Evolutionary conservation across 2,797 vertebrate genomes (phyloP).

Genomic region (Gobionotothen gibberifrons): DNA sequence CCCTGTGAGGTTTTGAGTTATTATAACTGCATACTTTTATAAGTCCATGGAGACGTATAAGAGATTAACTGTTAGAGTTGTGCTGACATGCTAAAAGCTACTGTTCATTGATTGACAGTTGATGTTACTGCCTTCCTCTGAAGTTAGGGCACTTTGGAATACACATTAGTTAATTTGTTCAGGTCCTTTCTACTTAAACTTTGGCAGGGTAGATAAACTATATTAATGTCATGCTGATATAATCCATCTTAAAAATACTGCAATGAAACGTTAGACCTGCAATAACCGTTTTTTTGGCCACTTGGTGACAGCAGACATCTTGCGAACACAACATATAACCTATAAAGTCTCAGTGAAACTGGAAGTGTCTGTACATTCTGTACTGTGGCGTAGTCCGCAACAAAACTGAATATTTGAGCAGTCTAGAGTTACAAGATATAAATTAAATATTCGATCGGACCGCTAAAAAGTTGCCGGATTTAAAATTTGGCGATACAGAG

Average conservation of each 20-base stretch:
- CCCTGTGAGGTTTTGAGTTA: neutral
- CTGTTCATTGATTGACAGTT: neutral
- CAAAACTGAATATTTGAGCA: too few relatives aligned
- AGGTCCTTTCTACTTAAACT: neutral
- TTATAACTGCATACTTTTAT: neutral
- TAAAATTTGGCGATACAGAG: too few relatives aligned
- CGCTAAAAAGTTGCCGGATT: too few relatives aligned
- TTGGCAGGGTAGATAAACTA: neutral
- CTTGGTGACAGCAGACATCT: neutral
- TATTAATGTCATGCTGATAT: neutral
- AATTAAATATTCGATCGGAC: too few relatives aligned
- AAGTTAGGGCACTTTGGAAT: neutral
- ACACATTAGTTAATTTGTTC: conserved; percentile 17
- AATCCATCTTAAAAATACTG: neutral
- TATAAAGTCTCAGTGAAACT: neutral
- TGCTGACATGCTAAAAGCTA: neutral
- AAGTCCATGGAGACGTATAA: neutral
- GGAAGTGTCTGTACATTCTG: too few relatives aligned
- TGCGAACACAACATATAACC: neutral
- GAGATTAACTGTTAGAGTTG: neutral
- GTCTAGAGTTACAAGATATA: too few relatives aligned
- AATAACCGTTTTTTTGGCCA: neutral
- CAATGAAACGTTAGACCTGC: neutral
- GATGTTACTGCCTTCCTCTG: neutral
- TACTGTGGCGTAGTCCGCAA: too few relatives aligned